These are phyloP conservation scores for Montipora capitata DNA, from an alignment of 92 coral and sea anemone genomes.

Conservation along the genomic window DNA sequence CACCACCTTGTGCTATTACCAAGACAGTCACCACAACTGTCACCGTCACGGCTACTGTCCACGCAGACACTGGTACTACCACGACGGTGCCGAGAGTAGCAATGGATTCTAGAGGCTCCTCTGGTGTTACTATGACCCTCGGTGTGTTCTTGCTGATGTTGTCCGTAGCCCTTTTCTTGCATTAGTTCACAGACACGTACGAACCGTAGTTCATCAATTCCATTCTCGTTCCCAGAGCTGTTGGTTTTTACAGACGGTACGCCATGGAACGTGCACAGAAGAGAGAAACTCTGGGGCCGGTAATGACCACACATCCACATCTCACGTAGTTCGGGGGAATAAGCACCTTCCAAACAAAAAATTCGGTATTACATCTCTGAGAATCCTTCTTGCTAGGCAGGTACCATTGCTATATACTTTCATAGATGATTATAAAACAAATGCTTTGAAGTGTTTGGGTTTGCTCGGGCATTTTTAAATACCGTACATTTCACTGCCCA, in stretches of 20 bases:
- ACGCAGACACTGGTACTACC: background rate
- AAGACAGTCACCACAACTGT: background rate
- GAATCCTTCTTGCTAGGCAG: background rate
- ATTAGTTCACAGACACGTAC: background rate
- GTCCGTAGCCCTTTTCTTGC: background rate
- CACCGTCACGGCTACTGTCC: background rate
- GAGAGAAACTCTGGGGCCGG: conserved; percentile 3
- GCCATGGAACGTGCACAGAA: background rate
- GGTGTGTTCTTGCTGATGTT: conserved; percentile 13
- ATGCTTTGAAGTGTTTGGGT: background rate
- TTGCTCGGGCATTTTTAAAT: background rate
- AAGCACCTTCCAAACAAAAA: background rate
- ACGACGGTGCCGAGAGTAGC: background rate
- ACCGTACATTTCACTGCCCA: too few species aligned
- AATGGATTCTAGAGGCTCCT: background rate
- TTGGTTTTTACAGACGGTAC: background rate
- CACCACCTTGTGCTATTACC: background rate
- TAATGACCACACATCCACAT: background rate
- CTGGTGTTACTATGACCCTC: conserved; percentile 16
- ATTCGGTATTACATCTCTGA: too few species aligned
- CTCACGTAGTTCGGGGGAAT: background rate
- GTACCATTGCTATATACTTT: background rate
- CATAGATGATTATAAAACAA: background rate
- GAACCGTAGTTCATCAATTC: background rate
- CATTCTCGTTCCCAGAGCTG: background rate